These are phyloP conservation scores for Triplophysa dalaica DNA, from an alignment of 2,113 vertebrate species.

Conservation along the genomic window DNA sequence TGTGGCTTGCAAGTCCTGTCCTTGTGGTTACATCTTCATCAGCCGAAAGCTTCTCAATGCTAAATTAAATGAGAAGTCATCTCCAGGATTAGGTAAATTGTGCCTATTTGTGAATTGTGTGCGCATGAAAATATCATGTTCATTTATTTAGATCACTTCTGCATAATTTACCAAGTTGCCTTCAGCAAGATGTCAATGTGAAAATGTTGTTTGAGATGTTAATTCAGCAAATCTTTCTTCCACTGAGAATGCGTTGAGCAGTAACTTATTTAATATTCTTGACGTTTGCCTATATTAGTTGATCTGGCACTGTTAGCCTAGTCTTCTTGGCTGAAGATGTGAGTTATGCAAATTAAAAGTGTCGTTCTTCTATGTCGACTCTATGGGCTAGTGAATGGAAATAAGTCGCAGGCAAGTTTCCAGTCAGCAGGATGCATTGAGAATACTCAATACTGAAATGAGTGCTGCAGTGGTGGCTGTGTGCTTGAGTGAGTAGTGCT, in stretches of 20 bases:
- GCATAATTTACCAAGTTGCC: neutral
- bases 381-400: conserved; percentile 2
- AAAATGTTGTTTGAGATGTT: neutral
- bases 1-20: conserved; percentile 96
- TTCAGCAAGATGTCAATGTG: neutral
- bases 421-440: conserved; percentile 11
- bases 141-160: neutral
- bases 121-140: neutral
- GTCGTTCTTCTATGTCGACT: neutral
- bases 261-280: neutral
- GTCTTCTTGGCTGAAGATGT: neutral
- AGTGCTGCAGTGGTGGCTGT: conserved; percentile 40
- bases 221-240: neutral
- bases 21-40: conserved; percentile 96
- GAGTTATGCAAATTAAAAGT: neutral
- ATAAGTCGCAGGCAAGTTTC: conserved; percentile 19
- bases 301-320: neutral
- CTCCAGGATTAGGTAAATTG: conserved; percentile 80
- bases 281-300: neutral
- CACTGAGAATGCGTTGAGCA: neutral
- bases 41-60: conserved; percentile 95
- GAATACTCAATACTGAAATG: conserved; percentile 18
- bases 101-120: neutral
- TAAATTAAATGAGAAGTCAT: conserved; percentile 83
- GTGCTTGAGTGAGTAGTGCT: conserved; percentile 50